These are phyloP conservation scores for Mythimna lalbum DNA, from an alignment of 2,888 invertebrate genomes.

Conservation along the genomic window DNA sequence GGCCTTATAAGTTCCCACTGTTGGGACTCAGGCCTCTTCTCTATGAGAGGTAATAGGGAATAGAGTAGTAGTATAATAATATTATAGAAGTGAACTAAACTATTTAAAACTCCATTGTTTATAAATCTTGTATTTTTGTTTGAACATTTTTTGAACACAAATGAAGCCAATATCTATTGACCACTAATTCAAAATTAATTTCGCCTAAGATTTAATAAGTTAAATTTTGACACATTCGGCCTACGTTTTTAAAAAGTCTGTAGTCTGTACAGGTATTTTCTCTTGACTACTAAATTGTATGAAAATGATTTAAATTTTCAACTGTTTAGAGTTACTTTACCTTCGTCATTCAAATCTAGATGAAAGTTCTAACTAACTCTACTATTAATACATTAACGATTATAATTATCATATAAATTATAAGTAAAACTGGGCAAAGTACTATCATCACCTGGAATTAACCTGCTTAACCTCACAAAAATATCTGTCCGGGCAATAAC, in stretches of 20 bases:
- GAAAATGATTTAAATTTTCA: too few species aligned
- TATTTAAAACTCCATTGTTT: too few species aligned
- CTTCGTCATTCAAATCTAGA: too few species aligned
- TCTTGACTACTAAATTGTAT: neutral
- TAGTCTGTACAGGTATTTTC: neutral
- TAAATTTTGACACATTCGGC: too few species aligned
- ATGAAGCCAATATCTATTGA: neutral
- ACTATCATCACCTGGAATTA: slow-evolving; percentile 30
- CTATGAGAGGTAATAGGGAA: too few species aligned
- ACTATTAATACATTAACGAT: neutral
- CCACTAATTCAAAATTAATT: neutral
- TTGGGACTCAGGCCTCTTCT: too few species aligned
- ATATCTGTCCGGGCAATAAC: slow-evolving; percentile 33
- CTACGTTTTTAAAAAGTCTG: neutral
- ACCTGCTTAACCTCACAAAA: slow-evolving; percentile 32
- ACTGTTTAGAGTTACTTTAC: too few species aligned
- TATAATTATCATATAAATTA: neutral
- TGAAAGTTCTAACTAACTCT: neutral
- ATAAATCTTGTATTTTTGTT: too few species aligned
- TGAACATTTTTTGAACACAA: too few species aligned
- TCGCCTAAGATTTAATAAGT: neutral
- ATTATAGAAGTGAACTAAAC: too few species aligned
- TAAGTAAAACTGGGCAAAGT: slow-evolving; percentile 2
- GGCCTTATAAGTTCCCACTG: too few species aligned
- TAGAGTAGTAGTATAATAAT: too few species aligned